A percentile compares a stretch with the other conserved stretches of the same genome.
Evolutionary conservation across 2,797 vertebrate species (phyloP).

Genomic region (Phoeniculus purpureus): DNA sequence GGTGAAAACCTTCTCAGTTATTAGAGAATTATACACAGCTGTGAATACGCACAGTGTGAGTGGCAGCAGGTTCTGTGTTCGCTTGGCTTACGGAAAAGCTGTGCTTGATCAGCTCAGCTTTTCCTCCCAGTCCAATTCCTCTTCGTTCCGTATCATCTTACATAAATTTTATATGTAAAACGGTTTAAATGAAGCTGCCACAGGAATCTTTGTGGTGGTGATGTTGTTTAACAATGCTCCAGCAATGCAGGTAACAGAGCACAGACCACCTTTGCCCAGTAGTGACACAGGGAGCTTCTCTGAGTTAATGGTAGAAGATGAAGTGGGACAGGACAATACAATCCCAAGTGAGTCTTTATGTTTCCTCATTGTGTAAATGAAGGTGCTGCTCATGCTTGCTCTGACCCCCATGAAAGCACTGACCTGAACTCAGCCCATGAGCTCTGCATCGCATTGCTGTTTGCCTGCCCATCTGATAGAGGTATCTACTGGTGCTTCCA

Average conservation of each 20-base stretch:
- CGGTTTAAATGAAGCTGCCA: neutral
- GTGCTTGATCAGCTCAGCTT: neutral
- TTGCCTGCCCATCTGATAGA: neutral
- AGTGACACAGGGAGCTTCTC: neutral
- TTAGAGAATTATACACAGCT: rapidly evolving
- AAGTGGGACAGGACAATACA: neutral
- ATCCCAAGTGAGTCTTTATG: neutral
- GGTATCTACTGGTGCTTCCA: neutral
- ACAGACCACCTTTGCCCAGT: neutral
- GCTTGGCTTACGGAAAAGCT: neutral
- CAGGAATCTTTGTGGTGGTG: neutral
- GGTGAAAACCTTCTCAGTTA: neutral
- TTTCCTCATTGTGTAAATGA: neutral
- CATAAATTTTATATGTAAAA: neutral
- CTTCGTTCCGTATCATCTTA: neutral
- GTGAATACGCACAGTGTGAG: rapidly evolving
- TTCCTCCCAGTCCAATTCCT: neutral
- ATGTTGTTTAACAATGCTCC: neutral
- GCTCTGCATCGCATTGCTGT: neutral
- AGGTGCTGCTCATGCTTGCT: neutral
- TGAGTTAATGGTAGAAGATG: neutral
- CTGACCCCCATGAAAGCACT: neutral
- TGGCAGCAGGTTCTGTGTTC: neutral
- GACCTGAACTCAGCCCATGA: neutral
- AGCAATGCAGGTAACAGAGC: neutral